Conservation (phyloP, 64 coral and sea anemone species). For the Montipora foliosa region DNA sequence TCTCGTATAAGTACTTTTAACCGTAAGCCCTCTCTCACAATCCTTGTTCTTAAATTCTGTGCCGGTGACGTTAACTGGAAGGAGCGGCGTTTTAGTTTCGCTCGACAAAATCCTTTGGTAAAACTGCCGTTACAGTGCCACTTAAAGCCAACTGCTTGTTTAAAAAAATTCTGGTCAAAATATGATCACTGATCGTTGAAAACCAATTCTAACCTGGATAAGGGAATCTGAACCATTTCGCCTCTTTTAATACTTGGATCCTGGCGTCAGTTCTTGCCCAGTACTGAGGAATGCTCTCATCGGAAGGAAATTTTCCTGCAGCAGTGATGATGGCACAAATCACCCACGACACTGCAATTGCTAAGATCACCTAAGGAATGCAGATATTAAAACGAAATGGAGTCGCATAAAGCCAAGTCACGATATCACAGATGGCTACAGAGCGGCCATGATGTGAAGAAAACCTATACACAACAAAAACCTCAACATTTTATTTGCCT, state of each 20-base stretch:
- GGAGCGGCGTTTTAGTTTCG: no score
- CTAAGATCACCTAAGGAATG: constrained; percentile 34
- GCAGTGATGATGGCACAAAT: constrained; percentile 53
- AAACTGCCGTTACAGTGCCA: no score
- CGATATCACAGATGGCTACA: background rate
- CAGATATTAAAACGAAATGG: background rate
- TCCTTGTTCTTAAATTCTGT: no score
- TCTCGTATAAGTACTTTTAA: no score
- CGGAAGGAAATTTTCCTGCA: constrained; percentile 16
- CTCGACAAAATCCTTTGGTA: no score
- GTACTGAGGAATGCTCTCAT: constrained; percentile 5
- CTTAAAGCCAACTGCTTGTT: no score
- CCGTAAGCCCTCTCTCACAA: no score
- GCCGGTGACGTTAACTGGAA: no score
- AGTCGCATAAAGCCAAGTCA: background rate
- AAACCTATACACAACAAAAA: no score
- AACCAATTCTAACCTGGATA: constrained; percentile 34
- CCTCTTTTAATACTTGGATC: constrained; percentile 25
- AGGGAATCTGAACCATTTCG: constrained; percentile 62
- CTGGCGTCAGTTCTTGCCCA: constrained; percentile 43
- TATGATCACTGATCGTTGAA: background rate
- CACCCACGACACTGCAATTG: constrained; percentile 32
- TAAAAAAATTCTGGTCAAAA: no score
- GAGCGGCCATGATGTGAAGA: no score
- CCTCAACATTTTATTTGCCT: no score